A percentile compares a stretch with the other conserved stretches of the same genome.
Evolutionary conservation across 2,797 vertebrate genomes (phyloP).

Genomic region (Eutrigla gurnardus): DNA sequence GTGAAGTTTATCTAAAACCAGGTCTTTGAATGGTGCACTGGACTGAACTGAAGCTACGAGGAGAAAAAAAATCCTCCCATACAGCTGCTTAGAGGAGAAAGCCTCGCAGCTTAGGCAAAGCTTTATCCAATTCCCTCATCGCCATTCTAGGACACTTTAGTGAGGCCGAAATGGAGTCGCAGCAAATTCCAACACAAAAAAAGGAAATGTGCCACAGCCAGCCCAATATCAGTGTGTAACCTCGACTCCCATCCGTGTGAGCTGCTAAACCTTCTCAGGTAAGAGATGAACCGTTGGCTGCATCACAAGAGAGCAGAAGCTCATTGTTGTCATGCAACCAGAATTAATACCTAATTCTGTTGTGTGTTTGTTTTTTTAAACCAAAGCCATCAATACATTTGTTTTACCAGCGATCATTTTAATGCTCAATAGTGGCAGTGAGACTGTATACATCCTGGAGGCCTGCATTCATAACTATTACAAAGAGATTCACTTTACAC

Average conservation of each 20-base stretch:
- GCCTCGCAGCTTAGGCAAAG: conserved; percentile 79
- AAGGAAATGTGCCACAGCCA: conserved; percentile 43
- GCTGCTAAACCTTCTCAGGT: conserved; percentile 38
- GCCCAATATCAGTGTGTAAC: conserved; percentile 32
- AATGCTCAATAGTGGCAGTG: conserved; percentile 28
- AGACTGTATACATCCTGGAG: conserved; percentile 38
- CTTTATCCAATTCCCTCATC: conserved; percentile 77
- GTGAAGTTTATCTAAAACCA: conserved; percentile 24
- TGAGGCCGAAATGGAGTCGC: conserved; percentile 65
- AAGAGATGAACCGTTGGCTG: conserved; percentile 14
- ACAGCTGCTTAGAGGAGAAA: conserved; percentile 74
- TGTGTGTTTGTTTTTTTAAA: conserved; percentile 15
- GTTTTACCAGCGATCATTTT: conserved; percentile 27
- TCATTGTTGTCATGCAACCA: conserved; percentile 1
- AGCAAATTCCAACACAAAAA: conserved; percentile 65
- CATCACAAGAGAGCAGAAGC: conserved; percentile 1
- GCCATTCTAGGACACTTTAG: conserved; percentile 74
- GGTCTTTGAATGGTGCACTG: conserved; percentile 45
- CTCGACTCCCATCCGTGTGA: conserved; percentile 21
- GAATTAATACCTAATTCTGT: conserved; percentile 12
- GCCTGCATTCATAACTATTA: conserved; percentile 67
- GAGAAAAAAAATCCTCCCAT: conserved; percentile 61
- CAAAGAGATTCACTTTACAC: conserved; percentile 63
- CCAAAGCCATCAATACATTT: conserved; percentile 39
- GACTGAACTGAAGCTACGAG: conserved; percentile 55